A percentile compares a stretch with the other conserved stretches of the same genome.
These are phyloP conservation scores for Periophthalmodon schlosseri DNA, from an alignment of 2,113 vertebrate genomes.

Conservation along the genomic window DNA sequence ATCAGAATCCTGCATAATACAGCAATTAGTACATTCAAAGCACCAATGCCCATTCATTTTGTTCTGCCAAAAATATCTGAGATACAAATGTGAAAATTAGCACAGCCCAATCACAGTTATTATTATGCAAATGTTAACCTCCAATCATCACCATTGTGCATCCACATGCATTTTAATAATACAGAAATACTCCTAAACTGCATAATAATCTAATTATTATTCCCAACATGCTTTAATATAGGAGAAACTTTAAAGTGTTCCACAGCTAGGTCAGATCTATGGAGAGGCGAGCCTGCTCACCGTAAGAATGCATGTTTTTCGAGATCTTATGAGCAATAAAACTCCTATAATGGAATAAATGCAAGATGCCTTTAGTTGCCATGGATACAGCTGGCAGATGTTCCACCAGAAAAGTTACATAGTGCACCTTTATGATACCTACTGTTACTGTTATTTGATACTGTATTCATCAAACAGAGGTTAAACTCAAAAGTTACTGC, in stretches of 20 bases:
- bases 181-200: neutral
- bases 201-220: neutral
- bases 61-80: neutral
- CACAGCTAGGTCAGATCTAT: too few relatives aligned
- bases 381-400: too few relatives aligned
- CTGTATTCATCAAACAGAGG: too few relatives aligned
- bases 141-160: neutral
- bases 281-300: too few relatives aligned
- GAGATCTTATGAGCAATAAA: too few relatives aligned
- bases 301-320: too few relatives aligned
- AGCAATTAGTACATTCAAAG: slow-evolving; percentile 4
- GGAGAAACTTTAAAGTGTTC: neutral
- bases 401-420: too few relatives aligned
- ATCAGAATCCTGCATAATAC: neutral
- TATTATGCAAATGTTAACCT: neutral
- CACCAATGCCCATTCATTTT: neutral
- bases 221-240: neutral
- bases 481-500: neutral
- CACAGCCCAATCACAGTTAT: neutral
- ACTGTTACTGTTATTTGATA: too few relatives aligned
- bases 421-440: too few relatives aligned
- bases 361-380: too few relatives aligned
- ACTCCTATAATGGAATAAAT: too few relatives aligned
- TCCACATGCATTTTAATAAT: neutral
- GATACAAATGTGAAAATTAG: neutral